phyloP scores from a whole-genome alignment of 1,140 invertebrate species.

The Caligus rogercresseyi region DNA sequence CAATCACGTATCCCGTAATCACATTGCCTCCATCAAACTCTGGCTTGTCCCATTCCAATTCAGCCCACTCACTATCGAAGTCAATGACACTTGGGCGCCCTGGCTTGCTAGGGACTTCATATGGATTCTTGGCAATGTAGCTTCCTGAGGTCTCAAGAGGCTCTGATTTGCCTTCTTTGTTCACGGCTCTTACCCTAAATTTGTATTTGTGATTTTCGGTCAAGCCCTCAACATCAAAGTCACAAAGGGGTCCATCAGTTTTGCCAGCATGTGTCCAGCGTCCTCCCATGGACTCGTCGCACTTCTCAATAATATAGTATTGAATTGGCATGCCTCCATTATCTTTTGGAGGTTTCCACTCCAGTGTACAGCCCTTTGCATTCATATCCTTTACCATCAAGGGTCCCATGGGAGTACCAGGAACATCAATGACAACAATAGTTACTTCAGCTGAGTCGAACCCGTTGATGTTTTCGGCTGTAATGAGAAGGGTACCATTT shows the following conservation, averaged over 20 bases:
- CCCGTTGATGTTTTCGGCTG: constrained; percentile 80
- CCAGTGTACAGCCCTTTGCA: constrained; percentile 61
- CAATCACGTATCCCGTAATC: constrained; percentile 80
- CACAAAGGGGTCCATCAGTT: constrained; percentile 57
- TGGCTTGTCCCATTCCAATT: constrained; percentile 79
- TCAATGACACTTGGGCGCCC: constrained; percentile 71
- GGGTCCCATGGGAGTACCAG: constrained; percentile 73
- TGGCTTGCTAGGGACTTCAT: constrained; percentile 67
- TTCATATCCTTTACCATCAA: constrained; percentile 67
- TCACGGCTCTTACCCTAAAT: constrained; percentile 83
- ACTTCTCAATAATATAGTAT: constrained; percentile 78
- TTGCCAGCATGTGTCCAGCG: constrained; percentile 81
- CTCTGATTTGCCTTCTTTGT: constrained; percentile 86
- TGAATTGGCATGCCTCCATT: constrained; percentile 76
- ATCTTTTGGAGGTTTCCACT: constrained; percentile 75
- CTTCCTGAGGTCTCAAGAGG: constrained; percentile 67
- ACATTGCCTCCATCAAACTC: constrained; percentile 67
- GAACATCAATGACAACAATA: constrained; percentile 65
- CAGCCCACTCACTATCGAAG: constrained; percentile 81
- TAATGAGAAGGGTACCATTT: constrained; percentile 74
- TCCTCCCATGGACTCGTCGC: constrained; percentile 67
- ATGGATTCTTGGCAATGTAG: constrained; percentile 96
- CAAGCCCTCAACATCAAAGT: constrained; percentile 51
- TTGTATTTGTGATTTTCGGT: constrained; percentile 84
- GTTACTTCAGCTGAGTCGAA: constrained; percentile 75